phyloP scores from a whole-genome alignment of 2,888 invertebrate species.

The Ceraclea dissimilis region DNA sequence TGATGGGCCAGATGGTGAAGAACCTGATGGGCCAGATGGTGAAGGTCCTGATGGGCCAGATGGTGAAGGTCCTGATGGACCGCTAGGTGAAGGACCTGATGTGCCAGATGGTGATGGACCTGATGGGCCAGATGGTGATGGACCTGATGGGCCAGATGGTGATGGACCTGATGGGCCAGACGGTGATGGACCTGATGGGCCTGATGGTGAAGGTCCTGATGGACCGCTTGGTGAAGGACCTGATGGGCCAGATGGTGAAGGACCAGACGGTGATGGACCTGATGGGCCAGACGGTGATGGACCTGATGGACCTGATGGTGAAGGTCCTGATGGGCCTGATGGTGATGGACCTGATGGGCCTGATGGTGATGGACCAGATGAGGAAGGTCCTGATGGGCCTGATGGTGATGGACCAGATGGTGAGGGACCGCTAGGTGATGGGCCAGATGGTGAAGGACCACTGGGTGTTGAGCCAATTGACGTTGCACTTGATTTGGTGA shows the following conservation, averaged over 20 bases:
- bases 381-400: background rate
- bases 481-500: background rate
- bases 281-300: background rate
- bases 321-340: background rate
- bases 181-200: background rate
- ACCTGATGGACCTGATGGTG: background rate
- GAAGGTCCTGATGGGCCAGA: background rate
- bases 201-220: background rate
- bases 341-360: background rate
- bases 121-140: background rate
- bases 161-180: background rate
- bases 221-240: background rate
- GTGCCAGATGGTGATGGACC: background rate
- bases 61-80: background rate
- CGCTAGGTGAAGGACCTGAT: background rate
- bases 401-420: background rate
- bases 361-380: background rate
- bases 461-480: background rate
- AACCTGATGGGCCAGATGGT: background rate
- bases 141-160: background rate
- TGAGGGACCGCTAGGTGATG: background rate
- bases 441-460: background rate
- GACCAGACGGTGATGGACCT: background rate
- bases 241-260: background rate
- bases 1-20: background rate